Evolutionary conservation across 2,888 invertebrate species (phyloP), one percentile per base, ranked within the genome.

Genomic region (Plusia festucae): DNA sequence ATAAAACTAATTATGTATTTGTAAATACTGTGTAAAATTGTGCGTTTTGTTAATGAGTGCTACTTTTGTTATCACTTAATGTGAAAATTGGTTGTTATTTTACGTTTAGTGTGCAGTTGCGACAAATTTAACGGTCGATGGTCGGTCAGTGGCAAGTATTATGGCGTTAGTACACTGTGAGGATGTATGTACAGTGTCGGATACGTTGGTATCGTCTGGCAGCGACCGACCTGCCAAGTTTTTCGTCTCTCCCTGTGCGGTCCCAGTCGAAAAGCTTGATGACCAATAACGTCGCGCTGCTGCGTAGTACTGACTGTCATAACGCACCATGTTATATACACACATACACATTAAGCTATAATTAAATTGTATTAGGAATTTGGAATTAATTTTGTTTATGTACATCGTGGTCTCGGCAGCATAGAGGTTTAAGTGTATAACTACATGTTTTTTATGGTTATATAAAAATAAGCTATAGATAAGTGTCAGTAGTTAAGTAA

Each of bases 261-360:
- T 99, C 99, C 97, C 98, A 98, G 96, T 99, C 99, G 96, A 96
- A 98, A 85, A 99, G 96, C 90, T 95, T 95, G 88, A 98, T 96
- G 87, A 84, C 83, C 77, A 88, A 84, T 76, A 81, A 82, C 87
- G 86, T 73, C 75, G 86, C 88, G 85, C 85, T 87, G 89, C 90
- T 84, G 79, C 89, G 88, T 82, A 90, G 88, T 89, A 93, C 86
- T 78, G 90, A 94, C 95, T 95, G 95, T 90, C 89, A 91, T 89
- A 91, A 90, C 90, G 88, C 91, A 91, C 90, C 87, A 86, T 78
- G 83, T 89, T 88, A 91, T 81, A 90, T 79, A 89, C 79, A 89
- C 79, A 82, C 76, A 81, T 75, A 86, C 72, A 84, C 74, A 82
- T 70, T 78, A 83, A 85, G 79, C 80, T 68, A 61, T 70, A 60